These are phyloP conservation scores for Hemicentrotus pulcherrimus DNA, from an alignment of 35 echinoderm and acorn worm genomes.

Conservation along the genomic window DNA sequence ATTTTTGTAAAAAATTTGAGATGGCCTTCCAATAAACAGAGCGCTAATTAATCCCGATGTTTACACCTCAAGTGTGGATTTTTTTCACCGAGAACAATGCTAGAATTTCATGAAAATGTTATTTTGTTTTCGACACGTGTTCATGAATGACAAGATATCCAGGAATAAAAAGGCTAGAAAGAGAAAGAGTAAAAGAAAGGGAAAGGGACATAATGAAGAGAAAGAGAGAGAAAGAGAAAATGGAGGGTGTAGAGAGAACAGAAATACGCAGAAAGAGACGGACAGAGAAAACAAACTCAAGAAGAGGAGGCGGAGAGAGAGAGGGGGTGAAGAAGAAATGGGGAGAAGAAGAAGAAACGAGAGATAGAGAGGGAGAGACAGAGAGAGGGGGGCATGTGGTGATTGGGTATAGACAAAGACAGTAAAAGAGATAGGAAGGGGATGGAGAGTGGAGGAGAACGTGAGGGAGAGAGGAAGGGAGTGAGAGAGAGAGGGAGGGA, in stretches of 20 bases:
- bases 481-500: background rate
- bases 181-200: background rate
- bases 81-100: background rate
- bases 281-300: no score
- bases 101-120: background rate
- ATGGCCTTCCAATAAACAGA: conserved; percentile 10
- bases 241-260: background rate
- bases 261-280: background rate
- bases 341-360: no score
- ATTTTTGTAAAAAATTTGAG: background rate
- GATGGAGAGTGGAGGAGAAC: background rate
- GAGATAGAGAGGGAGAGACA: no score
- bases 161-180: background rate
- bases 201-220: background rate
- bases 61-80: background rate
- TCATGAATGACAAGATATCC: background rate
- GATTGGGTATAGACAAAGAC: background rate
- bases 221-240: background rate
- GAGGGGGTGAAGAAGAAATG: no score
- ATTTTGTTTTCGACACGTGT: background rate
- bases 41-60: background rate
- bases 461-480: background rate
- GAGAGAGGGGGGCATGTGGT: no score
- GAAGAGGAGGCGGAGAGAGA: no score
- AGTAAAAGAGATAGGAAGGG: background rate